Conservation (phyloP, 2,113 vertebrate genomes). For the Marmota monax region DNA sequence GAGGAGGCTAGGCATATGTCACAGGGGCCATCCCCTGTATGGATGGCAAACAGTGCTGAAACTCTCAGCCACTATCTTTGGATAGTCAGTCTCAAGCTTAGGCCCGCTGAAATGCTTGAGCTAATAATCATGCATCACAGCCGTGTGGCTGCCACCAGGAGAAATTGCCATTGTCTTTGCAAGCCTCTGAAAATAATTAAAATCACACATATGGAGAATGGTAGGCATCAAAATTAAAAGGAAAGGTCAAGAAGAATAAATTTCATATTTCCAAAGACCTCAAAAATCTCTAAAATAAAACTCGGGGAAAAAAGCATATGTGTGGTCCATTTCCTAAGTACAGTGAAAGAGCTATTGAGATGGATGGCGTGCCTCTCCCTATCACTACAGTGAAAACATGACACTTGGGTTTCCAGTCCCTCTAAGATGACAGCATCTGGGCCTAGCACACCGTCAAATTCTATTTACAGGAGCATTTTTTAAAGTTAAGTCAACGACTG, state of each 20-base stretch:
- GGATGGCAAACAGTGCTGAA: neutral
- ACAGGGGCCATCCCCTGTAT: neutral
- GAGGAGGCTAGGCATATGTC: neutral
- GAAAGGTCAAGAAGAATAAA: neutral
- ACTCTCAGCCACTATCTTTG: neutral
- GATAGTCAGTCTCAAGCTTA: neutral
- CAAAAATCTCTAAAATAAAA: constrained; percentile 10
- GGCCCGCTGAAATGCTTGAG: constrained; percentile 16
- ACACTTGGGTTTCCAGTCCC: neutral
- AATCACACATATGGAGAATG: neutral
- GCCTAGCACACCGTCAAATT: neutral
- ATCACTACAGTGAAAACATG: neutral
- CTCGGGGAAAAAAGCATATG: neutral
- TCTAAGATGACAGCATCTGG: neutral
- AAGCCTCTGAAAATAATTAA: constrained; percentile 48
- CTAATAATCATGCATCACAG: neutral
- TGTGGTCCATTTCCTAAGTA: neutral
- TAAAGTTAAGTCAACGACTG: neutral
- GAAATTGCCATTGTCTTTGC: neutral
- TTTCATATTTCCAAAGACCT: constrained; percentile 37
- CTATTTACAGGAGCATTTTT: neutral
- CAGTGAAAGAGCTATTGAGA: neutral
- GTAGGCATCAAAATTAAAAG: neutral
- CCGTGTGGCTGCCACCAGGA: neutral
- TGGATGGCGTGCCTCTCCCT: neutral